A percentile compares a stretch with the other conserved stretches of the same genome.
Conservation (phyloP, 2,113 vertebrate genomes). For the Peromyscus californicus region DNA sequence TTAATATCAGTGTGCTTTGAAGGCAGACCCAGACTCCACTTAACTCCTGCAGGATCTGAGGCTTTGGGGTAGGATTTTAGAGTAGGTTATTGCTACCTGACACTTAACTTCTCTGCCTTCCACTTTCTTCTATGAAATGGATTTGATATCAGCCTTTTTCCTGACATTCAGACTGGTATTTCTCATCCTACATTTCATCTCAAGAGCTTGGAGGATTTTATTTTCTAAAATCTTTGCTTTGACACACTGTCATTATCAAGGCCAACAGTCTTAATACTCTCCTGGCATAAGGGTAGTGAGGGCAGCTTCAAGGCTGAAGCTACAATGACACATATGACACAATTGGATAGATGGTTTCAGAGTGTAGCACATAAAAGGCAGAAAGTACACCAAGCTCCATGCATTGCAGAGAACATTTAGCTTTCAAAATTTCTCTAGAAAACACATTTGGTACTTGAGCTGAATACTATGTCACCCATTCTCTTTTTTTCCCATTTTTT, state of each 20-base stretch:
- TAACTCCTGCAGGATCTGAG: background rate
- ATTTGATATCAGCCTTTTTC: background rate
- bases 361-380: background rate
- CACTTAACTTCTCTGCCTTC: background rate
- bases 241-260: background rate
- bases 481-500: background rate
- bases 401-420: background rate
- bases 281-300: background rate
- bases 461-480: background rate
- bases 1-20: background rate
- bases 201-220: background rate
- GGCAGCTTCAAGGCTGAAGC: background rate
- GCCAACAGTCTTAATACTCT: background rate
- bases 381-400: background rate
- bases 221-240: slow-evolving; percentile 5
- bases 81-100: background rate
- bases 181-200: background rate
- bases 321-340: background rate
- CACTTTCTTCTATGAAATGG: slow-evolving; percentile 1
- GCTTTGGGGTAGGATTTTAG: slow-evolving; percentile 35
- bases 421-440: background rate
- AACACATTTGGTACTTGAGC: background rate
- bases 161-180: background rate
- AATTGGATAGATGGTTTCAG: background rate
- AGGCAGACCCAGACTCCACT: background rate